Evolutionary conservation across 2,888 invertebrate genomes (phyloP), one percentile per base, ranked within the genome.

Genomic region (Hoplodrina ambigua): DNA sequence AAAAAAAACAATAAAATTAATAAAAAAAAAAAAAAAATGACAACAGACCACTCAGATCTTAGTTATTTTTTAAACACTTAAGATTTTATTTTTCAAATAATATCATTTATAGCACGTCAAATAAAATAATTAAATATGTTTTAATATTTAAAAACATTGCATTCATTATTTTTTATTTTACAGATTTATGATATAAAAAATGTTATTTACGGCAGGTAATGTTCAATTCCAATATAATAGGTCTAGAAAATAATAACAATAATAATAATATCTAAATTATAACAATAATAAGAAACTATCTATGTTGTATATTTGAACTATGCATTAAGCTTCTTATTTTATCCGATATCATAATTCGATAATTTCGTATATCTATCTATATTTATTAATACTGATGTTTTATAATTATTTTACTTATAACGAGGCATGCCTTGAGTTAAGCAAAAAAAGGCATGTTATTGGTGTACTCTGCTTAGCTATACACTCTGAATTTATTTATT

Each of bases 301-400:
- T 75, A 75, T 52, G 55, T 75, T 76, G 60, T 82, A 83, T 83
- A 81, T 79, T 80, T 79, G 75, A 84, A 85, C 84, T 86, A 86
- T 84, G 85, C 86, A 81, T 72, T 83, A 86, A 89, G 85, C 88
- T 81, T 85, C 79, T 81, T 82, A 84, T 62, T 62, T 78, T 81
- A 85, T 88, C 85, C 84, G 85, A 86, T 86, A 85, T 87, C 78
- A 76, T 81, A 83, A 82, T 88, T 86, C 87, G 81, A 87, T 88
- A 85, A 83, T 75, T 83, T 72, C 66, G 69, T 82, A 73, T 78
- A 69, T 82, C 64, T 72, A 81, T 85, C 46, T 80, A 75, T 67
- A 37, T 70, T 64, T 73, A 68, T 44, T 76, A 41, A 67, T 37
- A 78, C 62, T 58, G 49, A 67, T 70, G 72, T 71, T 56, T 57